Evolutionary conservation across 1,140 invertebrate genomes (phyloP), one percentile per base, ranked within the genome.

Genomic region (Papilio dardanus): DNA sequence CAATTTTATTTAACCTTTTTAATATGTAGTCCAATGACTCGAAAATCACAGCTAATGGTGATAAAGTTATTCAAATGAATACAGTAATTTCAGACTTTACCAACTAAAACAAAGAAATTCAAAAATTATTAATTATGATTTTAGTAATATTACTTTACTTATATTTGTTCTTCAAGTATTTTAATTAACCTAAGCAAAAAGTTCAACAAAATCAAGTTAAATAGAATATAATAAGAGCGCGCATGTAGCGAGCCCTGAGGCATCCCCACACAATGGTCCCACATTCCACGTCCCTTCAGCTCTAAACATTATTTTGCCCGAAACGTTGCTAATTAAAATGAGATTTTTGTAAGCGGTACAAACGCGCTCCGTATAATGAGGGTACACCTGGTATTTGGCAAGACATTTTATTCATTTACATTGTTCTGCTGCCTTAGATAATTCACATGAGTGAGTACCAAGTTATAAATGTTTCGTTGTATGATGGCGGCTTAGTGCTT

Each of bases 271-370:
- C 71, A 73, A 73, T 73, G 71, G 28, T n/a, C 71, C 42, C n/a
- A 73, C 33, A 58, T 73, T 73, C 71, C 46, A 1, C 46, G 30
- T 58, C 71, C 69, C 46, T 28, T 21, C 21, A 37, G 24, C 46
- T 35, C 50, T 54, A 10, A 54, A 73, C 16, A 14, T 73, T 58
- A 73, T 58, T 54, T 58, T 50, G 46, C 33, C 71, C 31, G 19
- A 58, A 54, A 73, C 54, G 71, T 58, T 58, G 46, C 28, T 73
- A 73, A 73, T 73, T 73, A 73, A 46, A 71, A 73, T 42, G 35
- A 58, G 35, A 33, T 30, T 73, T 73, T 50, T 54, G 46, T 73
- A 12, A 8, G 30, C 42, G 46, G n/a, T 33, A 35, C 54, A 73
- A 73, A 58, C 71, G 35, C 7, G 42, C 42, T 33, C 30, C 28